Evolutionary conservation across 2,113 vertebrate genomes (phyloP), one percentile per base, ranked within the genome.

Genomic region (Hippocampus mohnikei): DNA sequence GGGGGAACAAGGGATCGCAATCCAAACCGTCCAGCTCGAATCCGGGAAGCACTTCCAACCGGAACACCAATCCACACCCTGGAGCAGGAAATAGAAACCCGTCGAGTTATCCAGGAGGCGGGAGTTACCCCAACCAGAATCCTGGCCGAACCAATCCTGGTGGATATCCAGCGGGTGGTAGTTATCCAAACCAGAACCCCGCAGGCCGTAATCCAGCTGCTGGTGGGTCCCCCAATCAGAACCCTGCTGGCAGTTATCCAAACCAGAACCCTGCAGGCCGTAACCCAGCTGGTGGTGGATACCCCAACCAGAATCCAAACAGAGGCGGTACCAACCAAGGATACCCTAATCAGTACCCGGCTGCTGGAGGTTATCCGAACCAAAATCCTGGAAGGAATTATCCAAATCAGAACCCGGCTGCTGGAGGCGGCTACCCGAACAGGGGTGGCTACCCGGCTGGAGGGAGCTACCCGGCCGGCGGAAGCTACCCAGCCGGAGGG

Each of bases 11-110:
- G 41, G 73, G 83, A 7, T 83, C 86, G 18, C 70, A 89, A 1
- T 74, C 87, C 1, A 88, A 89, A 61, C 81, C 82, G 37, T 79
- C 88, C 50, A 83, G 71, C 59, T 73, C 89, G 48, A 78, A 88
- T 25, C 59, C 85, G 1, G 78, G 69, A 55, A 88, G 66, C 72
- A 75, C 1, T 52, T 81, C 84, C 64, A 84, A 72, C 56, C 77
- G 76, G 16, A 87, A 91, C 70, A 13, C 63, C 41, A 90, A 89
- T 29, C 84, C 89, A 1, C 87, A 91, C 61, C 87, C 88, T 1
- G 15, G 69, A 37, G 78, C 85, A n/a, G 84, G 79, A 66, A 66
- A 42, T 5, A 48, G 64, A 27, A 66, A 66, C 23, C 41, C 58
- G 8, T 33, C 58, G 1, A 60, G 27, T 33, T 33, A 60, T 29